A percentile compares a stretch with the other conserved stretches of the same genome.
Evolutionary conservation across 53 echinoderm and acorn worm species (phyloP).

Genomic region (Arbacia lixula): DNA sequence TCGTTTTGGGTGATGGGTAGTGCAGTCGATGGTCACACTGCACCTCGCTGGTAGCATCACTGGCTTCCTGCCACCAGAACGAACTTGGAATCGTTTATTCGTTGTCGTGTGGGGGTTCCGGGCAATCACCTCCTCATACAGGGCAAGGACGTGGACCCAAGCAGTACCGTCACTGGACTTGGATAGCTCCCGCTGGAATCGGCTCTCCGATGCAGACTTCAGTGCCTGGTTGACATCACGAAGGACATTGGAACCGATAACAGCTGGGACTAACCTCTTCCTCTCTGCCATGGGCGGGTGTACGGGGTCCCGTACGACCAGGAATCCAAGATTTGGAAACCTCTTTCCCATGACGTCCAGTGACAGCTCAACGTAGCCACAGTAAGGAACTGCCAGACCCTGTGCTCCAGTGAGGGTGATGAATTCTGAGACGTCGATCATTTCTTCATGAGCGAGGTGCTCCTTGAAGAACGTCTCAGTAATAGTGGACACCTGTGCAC

Average conservation of each 20-base stretch:
- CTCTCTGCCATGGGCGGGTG: constrained; percentile 26
- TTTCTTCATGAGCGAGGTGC: constrained; percentile 56
- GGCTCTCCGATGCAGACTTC: background rate
- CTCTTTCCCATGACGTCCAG: constrained; percentile 50
- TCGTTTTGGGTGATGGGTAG: too few species aligned
- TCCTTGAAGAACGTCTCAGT: constrained; percentile 70
- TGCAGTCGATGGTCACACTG: too few species aligned
- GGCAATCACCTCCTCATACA: constrained; percentile 62
- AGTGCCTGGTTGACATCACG: constrained; percentile 50
- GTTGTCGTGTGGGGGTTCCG: too few species aligned
- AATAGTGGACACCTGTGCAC: constrained; percentile 81
- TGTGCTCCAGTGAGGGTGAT: constrained; percentile 66
- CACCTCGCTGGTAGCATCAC: too few species aligned
- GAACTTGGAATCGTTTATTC: too few species aligned
- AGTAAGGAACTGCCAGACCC: constrained; percentile 61
- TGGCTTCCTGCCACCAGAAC: too few species aligned
- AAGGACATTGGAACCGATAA: constrained; percentile 79
- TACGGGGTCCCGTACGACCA: constrained; percentile 75
- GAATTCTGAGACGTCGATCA: constrained; percentile 53
- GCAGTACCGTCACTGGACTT: background rate
- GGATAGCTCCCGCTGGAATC: background rate
- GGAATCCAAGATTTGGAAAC: constrained; percentile 67
- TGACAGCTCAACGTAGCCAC: constrained; percentile 75
- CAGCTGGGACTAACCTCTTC: constrained; percentile 63
- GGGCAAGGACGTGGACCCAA: constrained; percentile 58